Percentiles rank a stretch among this genome's conserved stretches.
These are phyloP conservation scores for Cephus pulcher DNA, from an alignment of 2,888 invertebrate genomes.

Conservation along the genomic window DNA sequence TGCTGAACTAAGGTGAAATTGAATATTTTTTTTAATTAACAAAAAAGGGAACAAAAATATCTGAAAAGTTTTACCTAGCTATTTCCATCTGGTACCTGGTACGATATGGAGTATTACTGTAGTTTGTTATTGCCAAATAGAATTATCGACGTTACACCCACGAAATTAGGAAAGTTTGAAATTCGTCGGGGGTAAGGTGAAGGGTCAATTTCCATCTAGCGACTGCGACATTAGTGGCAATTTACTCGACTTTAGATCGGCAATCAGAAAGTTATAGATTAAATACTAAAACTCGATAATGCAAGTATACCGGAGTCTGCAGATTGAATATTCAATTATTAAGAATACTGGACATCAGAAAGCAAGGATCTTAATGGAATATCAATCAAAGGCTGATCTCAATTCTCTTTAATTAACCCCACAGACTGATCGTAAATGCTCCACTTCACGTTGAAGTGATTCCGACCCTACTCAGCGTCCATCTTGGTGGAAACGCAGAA, in stretches of 20 bases:
- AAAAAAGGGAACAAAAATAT: not conserved
- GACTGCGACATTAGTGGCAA: not conserved
- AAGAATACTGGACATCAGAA: not conserved
- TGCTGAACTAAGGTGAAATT: conserved; percentile 71
- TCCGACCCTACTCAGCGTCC: conserved; percentile 76
- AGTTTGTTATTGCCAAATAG: not conserved
- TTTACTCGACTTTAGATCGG: not conserved
- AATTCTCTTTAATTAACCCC: conserved; percentile 16
- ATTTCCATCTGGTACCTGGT: not conserved
- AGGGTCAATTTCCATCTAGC: not conserved
- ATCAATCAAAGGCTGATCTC: not conserved
- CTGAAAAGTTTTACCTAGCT: not conserved
- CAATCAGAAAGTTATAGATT: not conserved
- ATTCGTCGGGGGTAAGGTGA: not conserved
- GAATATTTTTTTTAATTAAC: not conserved
- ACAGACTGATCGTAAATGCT: conserved; percentile 73
- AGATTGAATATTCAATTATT: not conserved
- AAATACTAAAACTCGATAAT: not conserved
- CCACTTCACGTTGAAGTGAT: conserved; percentile 77
- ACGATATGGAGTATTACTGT: not conserved
- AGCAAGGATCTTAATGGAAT: not conserved
- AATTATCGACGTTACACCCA: not conserved
- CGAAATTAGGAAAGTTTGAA: not conserved
- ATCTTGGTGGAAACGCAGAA: conserved; percentile 80
- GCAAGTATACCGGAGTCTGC: not conserved